phyloP scores from a whole-genome alignment of 2,888 invertebrate species.

The Thymelicus acteon region DNA sequence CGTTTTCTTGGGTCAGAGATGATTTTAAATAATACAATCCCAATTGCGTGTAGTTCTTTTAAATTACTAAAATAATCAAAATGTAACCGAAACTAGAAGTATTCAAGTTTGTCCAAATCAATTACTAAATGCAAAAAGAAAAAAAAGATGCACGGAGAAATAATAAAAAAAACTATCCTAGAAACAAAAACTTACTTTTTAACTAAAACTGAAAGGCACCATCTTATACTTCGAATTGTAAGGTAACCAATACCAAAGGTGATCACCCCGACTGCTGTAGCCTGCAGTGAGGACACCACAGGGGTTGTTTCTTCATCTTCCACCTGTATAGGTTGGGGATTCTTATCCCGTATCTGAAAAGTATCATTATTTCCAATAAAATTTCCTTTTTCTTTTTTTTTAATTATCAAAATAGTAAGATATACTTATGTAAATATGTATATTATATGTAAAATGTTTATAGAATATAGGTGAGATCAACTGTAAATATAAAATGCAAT shows the following conservation, averaged over 20 bases:
- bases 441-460: no score
- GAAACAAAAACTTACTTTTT: conserved; percentile 26
- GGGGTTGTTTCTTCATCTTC: neutral
- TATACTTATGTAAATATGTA: no score
- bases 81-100: no score
- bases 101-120: no score
- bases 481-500: no score
- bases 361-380: neutral
- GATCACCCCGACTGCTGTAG: neutral
- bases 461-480: no score
- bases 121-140: neutral
- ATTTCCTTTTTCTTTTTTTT: neutral
- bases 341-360: conserved; percentile 17
- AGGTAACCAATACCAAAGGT: conserved; percentile 17
- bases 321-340: conserved; percentile 4
- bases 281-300: neutral
- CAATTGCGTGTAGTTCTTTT: no score
- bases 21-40: no score
- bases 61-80: no score
- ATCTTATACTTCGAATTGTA: neutral
- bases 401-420: no score
- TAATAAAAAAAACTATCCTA: neutral
- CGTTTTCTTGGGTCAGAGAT: no score
- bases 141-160: neutral
- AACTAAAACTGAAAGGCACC: conserved; percentile 7